Percentiles rank a stretch among this genome's conserved stretches.
phyloP scores from a whole-genome alignment of 2,888 invertebrate genomes.

The Athalia circularis region DNA sequence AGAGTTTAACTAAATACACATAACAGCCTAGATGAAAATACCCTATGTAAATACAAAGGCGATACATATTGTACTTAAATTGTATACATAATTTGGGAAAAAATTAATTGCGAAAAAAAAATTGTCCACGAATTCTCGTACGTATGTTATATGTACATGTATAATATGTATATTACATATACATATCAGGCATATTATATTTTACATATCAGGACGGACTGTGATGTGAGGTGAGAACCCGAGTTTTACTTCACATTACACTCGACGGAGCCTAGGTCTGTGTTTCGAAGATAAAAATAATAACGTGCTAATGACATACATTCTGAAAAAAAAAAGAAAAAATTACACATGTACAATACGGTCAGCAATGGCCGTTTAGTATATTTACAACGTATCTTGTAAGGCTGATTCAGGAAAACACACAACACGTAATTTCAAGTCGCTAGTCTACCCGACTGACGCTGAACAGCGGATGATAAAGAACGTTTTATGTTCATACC shows the following conservation, averaged over 20 bases:
- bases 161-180: background rate
- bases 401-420: constrained; percentile 30
- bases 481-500: too few species aligned
- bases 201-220: too few species aligned
- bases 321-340: background rate
- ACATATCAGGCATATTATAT: constrained; percentile 23
- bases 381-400: constrained; percentile 11
- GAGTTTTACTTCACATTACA: constrained; percentile 23
- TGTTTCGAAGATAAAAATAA: constrained; percentile 35
- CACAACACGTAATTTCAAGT: too few species aligned
- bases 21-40: background rate
- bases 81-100: constrained; percentile 10
- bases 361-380: constrained; percentile 25
- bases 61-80: background rate
- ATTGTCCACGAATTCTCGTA: constrained; percentile 47
- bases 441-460: too few species aligned
- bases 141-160: background rate
- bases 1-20: too few species aligned
- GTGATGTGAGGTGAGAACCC: constrained; percentile 40
- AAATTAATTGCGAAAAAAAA: constrained; percentile 30
- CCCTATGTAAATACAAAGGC: background rate
- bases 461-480: too few species aligned
- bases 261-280: constrained; percentile 24
- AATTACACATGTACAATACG: background rate
- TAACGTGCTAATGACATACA: constrained; percentile 39